Evolutionary conservation across 2,113 vertebrate species (phyloP), one percentile per base, ranked within the genome.

Genomic region (Motacilla alba): DNA sequence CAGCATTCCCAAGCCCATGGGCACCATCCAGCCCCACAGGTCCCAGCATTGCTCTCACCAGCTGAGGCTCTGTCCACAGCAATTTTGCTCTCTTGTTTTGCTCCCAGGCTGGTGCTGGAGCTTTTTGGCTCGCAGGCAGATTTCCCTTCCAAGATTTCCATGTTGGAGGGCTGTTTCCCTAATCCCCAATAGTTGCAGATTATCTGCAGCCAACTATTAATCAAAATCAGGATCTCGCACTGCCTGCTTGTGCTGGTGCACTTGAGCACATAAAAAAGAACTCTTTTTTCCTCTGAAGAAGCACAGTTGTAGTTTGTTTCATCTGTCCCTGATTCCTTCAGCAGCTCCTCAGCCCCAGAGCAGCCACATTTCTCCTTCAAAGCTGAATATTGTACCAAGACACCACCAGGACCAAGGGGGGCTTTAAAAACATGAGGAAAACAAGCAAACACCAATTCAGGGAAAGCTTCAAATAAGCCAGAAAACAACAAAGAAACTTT

Each of bases 161-260:
- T 75, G 87, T 56, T 86, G 74, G 80, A 97, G 80, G 22, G 11
- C 77, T 73, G 64, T 18, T 89, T 89, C 80, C 43, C 83, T 84
- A 89, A 97, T 92, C 81, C 84, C 69, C 87, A 75, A 79, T 62
- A 87, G 84, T n/a, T 87, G 60, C 59, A 92, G 76, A 75, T 91
- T 55, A 79, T 82, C 89, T 95, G 60, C 79, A 41, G 96, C 94
- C 94, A 96, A 66, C 83, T 79, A 64, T 84, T 87, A 94, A 95
- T 95, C 91, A 95, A 67, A 95, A 82, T 94, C 91, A 92, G 87
- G 7, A 76, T 53, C 78, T 22, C 52, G 70, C 77, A 56, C 73
- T 31, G 62, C 62, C 90, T 56, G 69, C 83, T 87, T 37, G 60
- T 41, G 62, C 73, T 67, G 56, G 67, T 78, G 56, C 58, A 72